These are phyloP conservation scores for Neodiprion lecontei DNA, from an alignment of 1,140 invertebrate species.

Conservation along the genomic window DNA sequence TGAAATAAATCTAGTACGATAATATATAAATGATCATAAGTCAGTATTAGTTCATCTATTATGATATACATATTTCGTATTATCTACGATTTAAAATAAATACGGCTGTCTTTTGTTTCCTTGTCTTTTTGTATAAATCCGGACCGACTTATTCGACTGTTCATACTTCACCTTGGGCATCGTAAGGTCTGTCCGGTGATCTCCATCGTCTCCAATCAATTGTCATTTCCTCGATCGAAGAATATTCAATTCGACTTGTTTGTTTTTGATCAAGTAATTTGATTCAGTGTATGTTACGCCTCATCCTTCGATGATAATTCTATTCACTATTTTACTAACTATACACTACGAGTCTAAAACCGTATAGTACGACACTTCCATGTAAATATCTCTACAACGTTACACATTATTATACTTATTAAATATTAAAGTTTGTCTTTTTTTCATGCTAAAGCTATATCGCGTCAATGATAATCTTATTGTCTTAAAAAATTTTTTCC, in stretches of 20 bases:
- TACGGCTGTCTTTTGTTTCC: constrained; percentile 1
- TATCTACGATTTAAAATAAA: neutral
- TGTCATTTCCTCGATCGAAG: neutral
- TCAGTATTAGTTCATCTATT: neutral
- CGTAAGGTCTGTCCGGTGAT: neutral
- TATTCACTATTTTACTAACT: constrained; percentile 3
- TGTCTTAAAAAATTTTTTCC: neutral
- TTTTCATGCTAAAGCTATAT: constrained; percentile 51
- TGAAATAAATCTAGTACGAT: neutral
- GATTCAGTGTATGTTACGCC: neutral
- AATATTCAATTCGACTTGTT: neutral
- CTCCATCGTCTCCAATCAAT: neutral
- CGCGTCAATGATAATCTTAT: neutral
- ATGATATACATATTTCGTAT: neutral
- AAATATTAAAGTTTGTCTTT: constrained; percentile 54
- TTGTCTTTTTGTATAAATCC: neutral
- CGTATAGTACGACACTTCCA: constrained; percentile 3
- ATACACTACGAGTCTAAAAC: constrained; percentile 1
- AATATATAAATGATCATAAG: constrained; percentile 4
- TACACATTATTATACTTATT: constrained; percentile 38
- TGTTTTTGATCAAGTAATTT: neutral
- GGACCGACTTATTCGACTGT: neutral
- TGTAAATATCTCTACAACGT: neutral
- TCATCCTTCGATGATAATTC: neutral
- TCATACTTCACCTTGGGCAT: neutral